Percentiles rank a stretch among this genome's conserved stretches.
Evolutionary conservation across 1,140 invertebrate genomes (phyloP).

Genomic region (Pararge aegeria): DNA sequence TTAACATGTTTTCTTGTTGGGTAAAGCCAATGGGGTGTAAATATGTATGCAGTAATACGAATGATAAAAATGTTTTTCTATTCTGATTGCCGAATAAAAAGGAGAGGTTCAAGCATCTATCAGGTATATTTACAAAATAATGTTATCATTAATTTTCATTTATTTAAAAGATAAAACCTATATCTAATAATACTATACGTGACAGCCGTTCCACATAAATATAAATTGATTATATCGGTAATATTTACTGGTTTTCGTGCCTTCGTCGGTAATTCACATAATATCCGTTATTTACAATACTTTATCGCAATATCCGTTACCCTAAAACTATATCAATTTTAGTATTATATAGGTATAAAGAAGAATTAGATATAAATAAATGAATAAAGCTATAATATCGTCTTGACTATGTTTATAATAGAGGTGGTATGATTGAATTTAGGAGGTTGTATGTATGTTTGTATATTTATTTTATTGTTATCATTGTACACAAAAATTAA

Average conservation of each 20-base stretch:
- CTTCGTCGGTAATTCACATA: neutral
- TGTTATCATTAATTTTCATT: neutral
- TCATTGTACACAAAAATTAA: too few species aligned
- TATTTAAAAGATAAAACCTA: neutral
- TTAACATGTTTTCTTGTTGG: too few species aligned
- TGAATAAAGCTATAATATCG: neutral
- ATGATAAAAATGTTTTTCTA: too few species aligned
- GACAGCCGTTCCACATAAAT: conserved; percentile 16
- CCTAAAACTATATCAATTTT: conserved; percentile 20
- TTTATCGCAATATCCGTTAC: conserved; percentile 3
- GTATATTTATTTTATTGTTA: too few species aligned
- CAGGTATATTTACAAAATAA: too few species aligned
- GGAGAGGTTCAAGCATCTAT: too few species aligned
- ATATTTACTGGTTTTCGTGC: neutral
- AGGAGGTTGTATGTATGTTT: too few species aligned
- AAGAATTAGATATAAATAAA: conserved; percentile 17
- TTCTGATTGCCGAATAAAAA: too few species aligned
- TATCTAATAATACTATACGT: conserved; percentile 26
- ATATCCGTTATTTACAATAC: conserved; percentile 1
- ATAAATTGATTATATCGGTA: conserved; percentile 12
- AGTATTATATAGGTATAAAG: conserved; percentile 13
- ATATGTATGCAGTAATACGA: too few species aligned
- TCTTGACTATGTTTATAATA: too few species aligned
- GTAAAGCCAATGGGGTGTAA: too few species aligned
- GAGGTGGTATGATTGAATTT: too few species aligned